phyloP scores from a whole-genome alignment of 2,888 invertebrate genomes.

The Metallyticus violacea region DNA sequence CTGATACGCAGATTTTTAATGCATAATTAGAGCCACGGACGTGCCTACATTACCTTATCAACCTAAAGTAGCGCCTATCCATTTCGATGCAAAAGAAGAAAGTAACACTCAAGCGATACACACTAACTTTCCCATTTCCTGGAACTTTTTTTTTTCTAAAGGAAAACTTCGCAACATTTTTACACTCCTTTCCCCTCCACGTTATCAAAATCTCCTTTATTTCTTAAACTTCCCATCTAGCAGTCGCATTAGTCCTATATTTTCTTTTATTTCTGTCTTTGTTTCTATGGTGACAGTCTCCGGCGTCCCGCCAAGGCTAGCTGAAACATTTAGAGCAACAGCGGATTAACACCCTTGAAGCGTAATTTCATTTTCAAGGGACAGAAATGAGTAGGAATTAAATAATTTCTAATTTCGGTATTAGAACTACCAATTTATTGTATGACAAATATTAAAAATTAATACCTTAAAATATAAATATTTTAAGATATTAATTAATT shows the following conservation, averaged over 20 bases:
- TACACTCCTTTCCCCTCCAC: not conserved
- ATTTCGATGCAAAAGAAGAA: not conserved
- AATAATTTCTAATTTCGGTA: too few relatives aligned
- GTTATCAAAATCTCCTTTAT: constrained; percentile 5
- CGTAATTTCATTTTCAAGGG: not conserved
- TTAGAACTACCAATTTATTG: too few relatives aligned
- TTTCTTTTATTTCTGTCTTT: constrained; percentile 6
- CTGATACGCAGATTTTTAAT: too few relatives aligned
- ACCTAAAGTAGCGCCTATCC: not conserved
- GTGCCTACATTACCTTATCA: too few relatives aligned
- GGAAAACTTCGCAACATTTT: not conserved
- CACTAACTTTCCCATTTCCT: not conserved
- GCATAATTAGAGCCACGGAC: too few relatives aligned
- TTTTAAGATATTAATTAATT: too few relatives aligned
- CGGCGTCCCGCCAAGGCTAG: not conserved
- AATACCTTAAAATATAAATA: too few relatives aligned
- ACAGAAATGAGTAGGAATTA: not conserved
- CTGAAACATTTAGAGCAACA: not conserved
- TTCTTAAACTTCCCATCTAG: not conserved
- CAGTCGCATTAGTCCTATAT: not conserved
- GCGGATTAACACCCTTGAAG: not conserved
- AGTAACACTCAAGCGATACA: not conserved
- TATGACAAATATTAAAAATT: too few relatives aligned
- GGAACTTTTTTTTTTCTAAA: not conserved
- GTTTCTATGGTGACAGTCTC: constrained; percentile 1